Evolutionary conservation across 2,888 invertebrate genomes (phyloP).

Genomic region (Patella caerulea): DNA sequence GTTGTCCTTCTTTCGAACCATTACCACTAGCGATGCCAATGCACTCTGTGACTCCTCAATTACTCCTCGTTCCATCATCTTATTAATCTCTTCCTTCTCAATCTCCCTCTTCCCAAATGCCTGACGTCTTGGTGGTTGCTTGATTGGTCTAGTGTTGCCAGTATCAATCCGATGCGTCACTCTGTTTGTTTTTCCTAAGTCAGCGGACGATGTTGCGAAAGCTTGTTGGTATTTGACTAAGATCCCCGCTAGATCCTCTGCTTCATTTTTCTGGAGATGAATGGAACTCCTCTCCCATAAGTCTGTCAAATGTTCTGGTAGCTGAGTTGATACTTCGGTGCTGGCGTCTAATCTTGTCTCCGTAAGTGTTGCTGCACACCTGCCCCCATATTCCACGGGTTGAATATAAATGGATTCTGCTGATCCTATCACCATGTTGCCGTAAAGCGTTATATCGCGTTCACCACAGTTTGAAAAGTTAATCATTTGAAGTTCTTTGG

Average conservation of each 20-base stretch:
- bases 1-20: constrained; percentile 31
- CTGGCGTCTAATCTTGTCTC: no score
- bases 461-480: background rate
- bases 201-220: constrained; percentile 28
- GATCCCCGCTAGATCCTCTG: constrained; percentile 16
- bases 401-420: constrained; percentile 11
- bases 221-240: constrained; percentile 22
- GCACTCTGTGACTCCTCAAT: constrained; percentile 23
- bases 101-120: constrained; percentile 26
- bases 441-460: background rate
- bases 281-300: background rate
- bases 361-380: background rate
- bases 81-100: constrained; percentile 21
- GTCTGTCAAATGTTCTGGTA: constrained; percentile 15
- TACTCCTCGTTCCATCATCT: constrained; percentile 19
- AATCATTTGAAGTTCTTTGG: constrained; percentile 9
- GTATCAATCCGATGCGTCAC: constrained; percentile 25
- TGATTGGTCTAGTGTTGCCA: constrained; percentile 22
- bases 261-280: background rate
- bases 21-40: constrained; percentile 34
- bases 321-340: background rate
- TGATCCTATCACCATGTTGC: constrained; percentile 12
- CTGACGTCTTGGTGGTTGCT: constrained; percentile 25
- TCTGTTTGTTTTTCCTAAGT: constrained; percentile 26
- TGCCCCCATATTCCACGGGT: background rate